These are phyloP conservation scores for Intellagama lesueurii DNA, from an alignment of 2,797 vertebrate genomes.

Conservation along the genomic window DNA sequence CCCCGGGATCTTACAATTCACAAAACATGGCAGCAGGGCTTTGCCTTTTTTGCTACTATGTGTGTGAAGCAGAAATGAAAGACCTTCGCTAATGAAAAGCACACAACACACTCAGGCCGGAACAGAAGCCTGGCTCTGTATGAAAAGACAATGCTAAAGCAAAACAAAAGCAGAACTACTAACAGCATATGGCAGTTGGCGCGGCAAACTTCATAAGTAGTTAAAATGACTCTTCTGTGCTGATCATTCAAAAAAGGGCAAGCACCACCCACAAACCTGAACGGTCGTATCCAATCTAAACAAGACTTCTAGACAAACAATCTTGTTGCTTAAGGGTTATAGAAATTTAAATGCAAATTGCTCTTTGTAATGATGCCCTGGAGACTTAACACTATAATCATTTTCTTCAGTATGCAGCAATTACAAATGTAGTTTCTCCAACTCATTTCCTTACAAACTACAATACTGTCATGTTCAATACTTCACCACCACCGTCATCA, in stretches of 20 bases:
- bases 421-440: constrained; percentile 76
- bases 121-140: constrained; percentile 28
- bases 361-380: constrained; percentile 72
- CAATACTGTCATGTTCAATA: constrained; percentile 76
- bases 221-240: constrained; percentile 37
- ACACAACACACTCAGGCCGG: constrained; percentile 35
- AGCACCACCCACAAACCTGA: constrained; percentile 39
- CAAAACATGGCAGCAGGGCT: constrained; percentile 50
- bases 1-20: constrained; percentile 53
- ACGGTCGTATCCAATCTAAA: constrained; percentile 50
- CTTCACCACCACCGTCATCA: constrained; percentile 68
- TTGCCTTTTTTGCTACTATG: constrained; percentile 38
- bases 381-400: constrained; percentile 71
- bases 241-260: constrained; percentile 35
- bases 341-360: constrained; percentile 80
- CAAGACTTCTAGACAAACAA: constrained; percentile 71
- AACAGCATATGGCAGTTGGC: constrained; percentile 20
- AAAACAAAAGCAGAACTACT: constrained; percentile 20
- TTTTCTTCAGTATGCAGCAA: constrained; percentile 75
- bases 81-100: constrained; percentile 57
- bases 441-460: constrained; percentile 83
- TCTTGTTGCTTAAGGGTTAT: constrained; percentile 77
- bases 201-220: constrained; percentile 23
- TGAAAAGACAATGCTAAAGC: constrained; percentile 28
- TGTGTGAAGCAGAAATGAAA: constrained; percentile 56